Conservation (phyloP, 1,140 invertebrate species). For the Drosophila seguyi region DNA sequence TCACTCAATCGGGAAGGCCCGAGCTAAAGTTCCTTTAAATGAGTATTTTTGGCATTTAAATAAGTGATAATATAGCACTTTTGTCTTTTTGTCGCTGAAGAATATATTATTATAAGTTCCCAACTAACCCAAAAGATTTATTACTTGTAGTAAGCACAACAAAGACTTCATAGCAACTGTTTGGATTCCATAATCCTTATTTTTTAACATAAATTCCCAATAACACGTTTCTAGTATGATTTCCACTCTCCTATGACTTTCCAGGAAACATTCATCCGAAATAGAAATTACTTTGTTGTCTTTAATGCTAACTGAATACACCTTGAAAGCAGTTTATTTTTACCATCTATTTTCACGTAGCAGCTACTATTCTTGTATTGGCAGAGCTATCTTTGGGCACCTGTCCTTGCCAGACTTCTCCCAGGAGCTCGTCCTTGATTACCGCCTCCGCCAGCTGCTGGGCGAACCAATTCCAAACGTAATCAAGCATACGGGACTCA, state of each 20-base stretch:
- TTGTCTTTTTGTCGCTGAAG: not conserved
- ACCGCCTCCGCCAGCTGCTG: slow-evolving; percentile 34
- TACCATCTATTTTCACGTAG: slow-evolving; percentile 1
- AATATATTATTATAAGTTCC: too few relatives aligned
- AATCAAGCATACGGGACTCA: slow-evolving; percentile 59
- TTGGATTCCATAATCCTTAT: not conserved
- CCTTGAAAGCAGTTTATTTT: slow-evolving; percentile 1
- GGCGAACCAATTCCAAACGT: slow-evolving; percentile 46
- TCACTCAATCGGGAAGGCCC: slow-evolving; percentile 30
- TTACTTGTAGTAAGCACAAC: not conserved
- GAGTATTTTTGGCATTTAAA: not conserved
- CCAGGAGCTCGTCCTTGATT: slow-evolving; percentile 33
- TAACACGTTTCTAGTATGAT: not conserved
- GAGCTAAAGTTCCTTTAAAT: not conserved
- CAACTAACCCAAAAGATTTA: too few relatives aligned
- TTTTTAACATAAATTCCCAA: not conserved
- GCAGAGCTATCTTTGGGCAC: slow-evolving; percentile 21
- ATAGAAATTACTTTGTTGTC: too few relatives aligned
- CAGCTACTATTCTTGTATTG: slow-evolving; percentile 22
- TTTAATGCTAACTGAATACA: not conserved
- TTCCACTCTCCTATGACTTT: not conserved
- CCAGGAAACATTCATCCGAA: not conserved
- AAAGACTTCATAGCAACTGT: not conserved
- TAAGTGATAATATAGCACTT: not conserved
- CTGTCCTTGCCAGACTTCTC: slow-evolving; percentile 20